phyloP scores from a whole-genome alignment of 2,797 vertebrate genomes.

The Lithobates sylvaticus region DNA sequence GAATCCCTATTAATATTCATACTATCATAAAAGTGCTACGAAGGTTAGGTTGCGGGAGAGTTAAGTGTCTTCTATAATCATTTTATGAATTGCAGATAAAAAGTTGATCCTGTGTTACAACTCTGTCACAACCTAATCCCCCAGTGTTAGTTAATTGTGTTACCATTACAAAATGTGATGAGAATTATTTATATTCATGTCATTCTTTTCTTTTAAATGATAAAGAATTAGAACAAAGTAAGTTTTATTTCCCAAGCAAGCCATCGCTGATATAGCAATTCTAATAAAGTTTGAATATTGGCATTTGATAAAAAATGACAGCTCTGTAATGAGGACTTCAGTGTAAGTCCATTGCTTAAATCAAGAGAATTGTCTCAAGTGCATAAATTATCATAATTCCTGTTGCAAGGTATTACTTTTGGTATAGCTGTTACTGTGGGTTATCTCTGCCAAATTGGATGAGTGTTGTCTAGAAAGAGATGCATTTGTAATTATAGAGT shows the following conservation, averaged over 20 bases:
- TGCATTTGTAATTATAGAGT: slow-evolving; percentile 12
- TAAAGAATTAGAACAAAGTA: too few species aligned
- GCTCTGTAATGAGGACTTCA: slow-evolving; percentile 43
- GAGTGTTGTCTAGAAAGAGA: slow-evolving; percentile 28
- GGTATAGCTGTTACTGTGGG: slow-evolving; percentile 23
- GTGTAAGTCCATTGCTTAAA: slow-evolving; percentile 31
- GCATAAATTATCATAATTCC: slow-evolving; percentile 26
- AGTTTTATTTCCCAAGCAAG: too few species aligned
- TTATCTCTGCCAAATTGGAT: slow-evolving; percentile 29
- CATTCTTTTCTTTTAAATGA: background rate
- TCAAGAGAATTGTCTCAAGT: slow-evolving; percentile 18
- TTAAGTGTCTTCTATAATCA: too few species aligned
- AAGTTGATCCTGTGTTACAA: too few species aligned
- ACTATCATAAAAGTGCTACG: too few species aligned
- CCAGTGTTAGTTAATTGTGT: background rate
- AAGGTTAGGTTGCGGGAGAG: too few species aligned
- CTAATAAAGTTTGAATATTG: slow-evolving; percentile 57
- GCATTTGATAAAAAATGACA: slow-evolving; percentile 52
- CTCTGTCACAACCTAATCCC: too few species aligned
- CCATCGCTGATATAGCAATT: slow-evolving; percentile 26
- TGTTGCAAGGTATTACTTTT: slow-evolving; percentile 32
- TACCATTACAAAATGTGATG: background rate
- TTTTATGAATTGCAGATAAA: too few species aligned
- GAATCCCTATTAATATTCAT: too few species aligned
- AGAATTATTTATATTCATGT: slow-evolving; percentile 33